Conservation (phyloP, 2,888 invertebrate genomes). For the Alitta virens region DNA sequence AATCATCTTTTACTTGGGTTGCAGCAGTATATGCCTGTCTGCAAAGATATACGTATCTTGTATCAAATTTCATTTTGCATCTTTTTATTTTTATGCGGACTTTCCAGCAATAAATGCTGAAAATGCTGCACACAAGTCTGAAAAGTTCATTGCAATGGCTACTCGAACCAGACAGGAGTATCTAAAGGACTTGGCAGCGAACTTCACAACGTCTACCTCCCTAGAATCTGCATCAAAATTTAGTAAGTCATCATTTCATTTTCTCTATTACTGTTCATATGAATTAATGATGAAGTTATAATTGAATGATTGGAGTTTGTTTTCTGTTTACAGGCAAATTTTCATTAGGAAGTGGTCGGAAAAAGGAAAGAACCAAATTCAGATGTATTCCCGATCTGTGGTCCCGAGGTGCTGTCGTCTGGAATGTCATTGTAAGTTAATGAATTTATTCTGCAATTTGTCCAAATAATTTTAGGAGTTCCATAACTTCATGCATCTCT, state of each 20-base stretch:
- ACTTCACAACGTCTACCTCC: constrained; percentile 76
- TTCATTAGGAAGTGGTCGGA: constrained; percentile 69
- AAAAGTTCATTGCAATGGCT: constrained; percentile 96
- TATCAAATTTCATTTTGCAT: too few relatives aligned
- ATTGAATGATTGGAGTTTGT: too few relatives aligned
- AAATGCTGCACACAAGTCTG: constrained; percentile 91
- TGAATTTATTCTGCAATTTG: background rate
- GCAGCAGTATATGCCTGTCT: too few relatives aligned
- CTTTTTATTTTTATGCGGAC: too few relatives aligned
- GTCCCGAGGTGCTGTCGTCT: constrained; percentile 57
- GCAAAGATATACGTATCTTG: too few relatives aligned
- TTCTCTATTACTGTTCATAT: background rate
- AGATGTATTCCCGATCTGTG: constrained; percentile 72
- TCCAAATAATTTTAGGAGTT: too few relatives aligned
- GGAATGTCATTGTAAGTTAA: constrained; percentile 45
- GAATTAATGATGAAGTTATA: too few relatives aligned
- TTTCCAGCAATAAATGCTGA: constrained; percentile 84
- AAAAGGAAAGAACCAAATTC: constrained; percentile 75
- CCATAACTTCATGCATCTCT: too few relatives aligned
- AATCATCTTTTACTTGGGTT: too few relatives aligned
- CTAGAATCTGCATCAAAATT: constrained; percentile 63
- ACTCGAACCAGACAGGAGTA: constrained; percentile 93
- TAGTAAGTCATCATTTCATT: constrained; percentile 41
- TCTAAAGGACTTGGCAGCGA: constrained; percentile 85
- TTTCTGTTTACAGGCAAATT: constrained; percentile 66